A percentile compares a stretch with the other conserved stretches of the same genome.
phyloP scores from a whole-genome alignment of 2,888 invertebrate species.

The Chydorus sphaericus region DNA sequence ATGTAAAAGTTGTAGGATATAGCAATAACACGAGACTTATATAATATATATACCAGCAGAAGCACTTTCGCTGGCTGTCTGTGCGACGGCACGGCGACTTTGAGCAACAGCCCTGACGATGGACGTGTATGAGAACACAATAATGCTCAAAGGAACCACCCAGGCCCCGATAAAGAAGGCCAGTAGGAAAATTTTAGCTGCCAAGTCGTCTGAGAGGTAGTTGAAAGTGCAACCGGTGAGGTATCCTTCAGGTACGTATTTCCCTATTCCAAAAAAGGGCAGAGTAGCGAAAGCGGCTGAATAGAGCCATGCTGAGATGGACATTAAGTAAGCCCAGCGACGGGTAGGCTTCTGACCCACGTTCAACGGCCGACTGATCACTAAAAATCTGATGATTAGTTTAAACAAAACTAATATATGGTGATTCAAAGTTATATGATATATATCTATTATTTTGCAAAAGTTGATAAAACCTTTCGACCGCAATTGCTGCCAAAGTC shows the following conservation, averaged over 20 bases:
- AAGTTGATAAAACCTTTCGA: no score
- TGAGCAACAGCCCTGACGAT: constrained; percentile 46
- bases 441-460: no score
- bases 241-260: constrained; percentile 30
- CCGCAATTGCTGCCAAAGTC: no score
- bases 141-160: constrained; percentile 52
- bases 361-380: constrained; percentile 28
- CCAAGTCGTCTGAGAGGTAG: constrained; percentile 22
- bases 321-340: background rate
- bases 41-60: no score
- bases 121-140: constrained; percentile 54
- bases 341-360: constrained; percentile 18
- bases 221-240: constrained; percentile 32
- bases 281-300: constrained; percentile 24
- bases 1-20: no score
- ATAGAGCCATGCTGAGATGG: constrained; percentile 27
- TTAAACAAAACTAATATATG: no score
- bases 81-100: background rate
- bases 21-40: no score
- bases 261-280: constrained; percentile 27
- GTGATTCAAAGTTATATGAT: no score
- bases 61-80: background rate
- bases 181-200: constrained; percentile 48
- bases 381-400: constrained; percentile 44
- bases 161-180: constrained; percentile 59